Conservation (phyloP, 2,113 vertebrate species). For the Aldabrachelys gigantea region DNA sequence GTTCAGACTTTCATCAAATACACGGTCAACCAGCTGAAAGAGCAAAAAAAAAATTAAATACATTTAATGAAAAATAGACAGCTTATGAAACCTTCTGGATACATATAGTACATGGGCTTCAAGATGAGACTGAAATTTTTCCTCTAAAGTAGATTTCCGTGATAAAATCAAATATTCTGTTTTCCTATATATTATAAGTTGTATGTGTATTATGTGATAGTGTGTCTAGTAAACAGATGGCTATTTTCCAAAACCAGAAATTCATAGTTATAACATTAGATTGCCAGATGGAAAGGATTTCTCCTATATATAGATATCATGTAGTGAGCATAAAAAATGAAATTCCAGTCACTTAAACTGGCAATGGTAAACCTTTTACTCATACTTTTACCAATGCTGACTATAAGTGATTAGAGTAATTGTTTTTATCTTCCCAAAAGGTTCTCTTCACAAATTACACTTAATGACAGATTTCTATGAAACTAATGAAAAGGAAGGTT, state of each 20-base stretch:
- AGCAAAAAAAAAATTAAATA: conserved; percentile 40
- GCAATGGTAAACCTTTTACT: conserved; percentile 38
- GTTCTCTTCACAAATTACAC: conserved; percentile 54
- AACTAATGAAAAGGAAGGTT: conserved; percentile 47
- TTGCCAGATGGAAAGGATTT: neutral
- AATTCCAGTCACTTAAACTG: conserved; percentile 5
- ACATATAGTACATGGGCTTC: conserved; percentile 13
- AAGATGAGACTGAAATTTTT: conserved; percentile 31
- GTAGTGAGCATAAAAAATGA: neutral
- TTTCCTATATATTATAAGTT: neutral
- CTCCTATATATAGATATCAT: neutral
- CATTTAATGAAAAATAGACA: conserved; percentile 32
- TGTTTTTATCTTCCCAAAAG: conserved; percentile 33
- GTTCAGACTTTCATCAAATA: conserved; percentile 99
- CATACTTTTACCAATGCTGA: conserved; percentile 49
- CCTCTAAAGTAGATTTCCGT: conserved; percentile 41
- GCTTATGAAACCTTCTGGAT: conserved; percentile 42
- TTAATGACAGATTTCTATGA: conserved; percentile 46
- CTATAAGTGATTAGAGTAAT: neutral
- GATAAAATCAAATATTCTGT: conserved; percentile 48
- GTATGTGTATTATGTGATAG: neutral
- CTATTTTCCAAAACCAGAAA: neutral
- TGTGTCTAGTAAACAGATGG: neutral
- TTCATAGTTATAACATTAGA: conserved; percentile 19
- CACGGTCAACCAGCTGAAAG: conserved; percentile 93